phyloP scores from a whole-genome alignment of 2,888 invertebrate species.

The Acronicta alni region DNA sequence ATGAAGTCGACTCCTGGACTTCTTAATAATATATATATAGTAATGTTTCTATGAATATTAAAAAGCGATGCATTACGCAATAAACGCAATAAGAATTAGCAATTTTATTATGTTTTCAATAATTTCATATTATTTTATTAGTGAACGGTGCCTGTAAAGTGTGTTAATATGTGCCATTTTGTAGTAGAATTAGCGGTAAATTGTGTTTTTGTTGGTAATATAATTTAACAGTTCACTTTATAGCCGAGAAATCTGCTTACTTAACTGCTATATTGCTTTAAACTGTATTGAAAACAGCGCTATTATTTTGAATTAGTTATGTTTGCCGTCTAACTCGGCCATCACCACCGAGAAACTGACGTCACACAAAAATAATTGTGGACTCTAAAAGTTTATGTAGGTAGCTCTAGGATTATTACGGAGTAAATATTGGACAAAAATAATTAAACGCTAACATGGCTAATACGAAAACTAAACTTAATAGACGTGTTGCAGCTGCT shows the following conservation, averaged over 20 bases:
- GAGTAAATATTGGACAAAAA: constrained; percentile 21
- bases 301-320: neutral
- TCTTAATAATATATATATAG: constrained; percentile 23
- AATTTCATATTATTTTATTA: constrained; percentile 26
- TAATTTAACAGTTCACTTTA: constrained; percentile 1
- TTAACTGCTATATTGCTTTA: constrained; percentile 6
- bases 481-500: constrained; percentile 64
- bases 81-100: constrained; percentile 21
- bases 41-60: constrained; percentile 35
- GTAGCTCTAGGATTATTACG: neutral
- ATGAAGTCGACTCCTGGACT: constrained; percentile 15
- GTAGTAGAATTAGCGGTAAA: constrained; percentile 10
- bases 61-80: constrained; percentile 24
- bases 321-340: neutral
- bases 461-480: constrained; percentile 61
- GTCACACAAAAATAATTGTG: neutral
- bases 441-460: constrained; percentile 41
- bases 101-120: constrained; percentile 34
- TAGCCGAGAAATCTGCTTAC: constrained; percentile 11
- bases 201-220: constrained; percentile 6
- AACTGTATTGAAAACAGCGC: constrained; percentile 16
- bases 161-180: constrained; percentile 19
- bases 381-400: neutral
- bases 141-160: constrained; percentile 7
- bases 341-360: neutral